A percentile compares a stretch with the other conserved stretches of the same genome.
Evolutionary conservation across 2,797 vertebrate species (phyloP).

Genomic region (Acipenser transmontanus): DNA sequence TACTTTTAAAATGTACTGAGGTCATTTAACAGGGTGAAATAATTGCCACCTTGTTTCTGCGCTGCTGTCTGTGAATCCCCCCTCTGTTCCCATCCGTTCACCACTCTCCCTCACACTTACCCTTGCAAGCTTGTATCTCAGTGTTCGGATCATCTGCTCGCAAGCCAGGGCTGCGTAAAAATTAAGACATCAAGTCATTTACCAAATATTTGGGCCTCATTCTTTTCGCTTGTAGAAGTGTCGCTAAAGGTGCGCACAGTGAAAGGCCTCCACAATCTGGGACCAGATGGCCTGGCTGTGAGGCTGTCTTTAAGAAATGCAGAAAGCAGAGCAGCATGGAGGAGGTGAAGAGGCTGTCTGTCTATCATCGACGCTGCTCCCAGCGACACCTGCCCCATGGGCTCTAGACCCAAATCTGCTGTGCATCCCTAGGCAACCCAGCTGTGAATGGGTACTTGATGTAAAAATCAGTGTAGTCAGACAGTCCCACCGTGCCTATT

Average conservation of each 20-base stretch:
- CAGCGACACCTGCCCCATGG: neutral
- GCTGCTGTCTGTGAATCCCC: too few species aligned
- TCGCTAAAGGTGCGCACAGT: conserved; percentile 34
- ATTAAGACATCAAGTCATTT: conserved; percentile 25
- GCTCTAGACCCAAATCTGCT: neutral
- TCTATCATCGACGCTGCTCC: conserved; percentile 2
- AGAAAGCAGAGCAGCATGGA: conserved; percentile 3
- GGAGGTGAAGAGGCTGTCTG: conserved; percentile 1
- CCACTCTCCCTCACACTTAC: conserved; percentile 11
- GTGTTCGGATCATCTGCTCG: neutral
- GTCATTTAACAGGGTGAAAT: too few species aligned
- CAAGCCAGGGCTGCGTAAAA: conserved; percentile 1
- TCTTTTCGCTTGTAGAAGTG: conserved; percentile 18
- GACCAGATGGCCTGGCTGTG: conserved; percentile 25
- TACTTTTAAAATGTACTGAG: too few species aligned
- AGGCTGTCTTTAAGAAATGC: conserved; percentile 13
- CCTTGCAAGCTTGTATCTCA: neutral
- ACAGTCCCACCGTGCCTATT: too few species aligned
- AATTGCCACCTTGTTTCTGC: too few species aligned
- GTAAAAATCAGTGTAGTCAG: too few species aligned
- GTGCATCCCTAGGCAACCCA: neutral
- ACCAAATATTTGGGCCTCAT: conserved; percentile 13
- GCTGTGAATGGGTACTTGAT: neutral
- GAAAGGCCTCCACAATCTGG: conserved; percentile 17
- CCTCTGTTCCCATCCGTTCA: neutral